phyloP scores from a whole-genome alignment of 2,888 invertebrate species.

The Aethes cnicana region DNA sequence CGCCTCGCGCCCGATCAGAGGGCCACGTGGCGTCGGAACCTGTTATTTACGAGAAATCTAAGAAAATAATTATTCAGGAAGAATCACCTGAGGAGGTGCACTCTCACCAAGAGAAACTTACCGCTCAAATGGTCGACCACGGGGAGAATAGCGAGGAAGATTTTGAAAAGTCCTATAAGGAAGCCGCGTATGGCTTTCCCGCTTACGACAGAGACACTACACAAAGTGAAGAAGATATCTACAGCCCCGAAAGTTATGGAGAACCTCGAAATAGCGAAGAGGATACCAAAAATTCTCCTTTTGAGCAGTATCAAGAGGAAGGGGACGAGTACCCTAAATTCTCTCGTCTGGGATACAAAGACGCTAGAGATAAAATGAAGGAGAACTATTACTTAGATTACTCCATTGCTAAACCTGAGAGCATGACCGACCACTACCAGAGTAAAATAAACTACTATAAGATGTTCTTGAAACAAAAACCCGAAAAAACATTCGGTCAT shows the following conservation, averaged over 20 bases:
- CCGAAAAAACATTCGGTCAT: constrained; percentile 49
- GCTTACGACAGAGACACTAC: constrained; percentile 53
- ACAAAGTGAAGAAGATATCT: constrained; percentile 63
- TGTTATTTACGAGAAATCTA: constrained; percentile 60
- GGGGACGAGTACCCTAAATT: constrained; percentile 63
- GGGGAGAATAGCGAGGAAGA: constrained; percentile 72
- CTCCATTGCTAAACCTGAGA: constrained; percentile 63
- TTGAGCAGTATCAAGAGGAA: constrained; percentile 63
- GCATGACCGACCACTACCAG: constrained; percentile 55
- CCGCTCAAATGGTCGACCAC: constrained; percentile 55
- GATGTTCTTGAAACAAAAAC: constrained; percentile 60
- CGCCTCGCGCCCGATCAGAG: constrained; percentile 34
- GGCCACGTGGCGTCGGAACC: constrained; percentile 41
- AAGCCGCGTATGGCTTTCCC: constrained; percentile 71
- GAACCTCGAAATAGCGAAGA: constrained; percentile 50
- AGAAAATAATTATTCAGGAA: constrained; percentile 60
- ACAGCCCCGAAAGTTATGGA: constrained; percentile 62
- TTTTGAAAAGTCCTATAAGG: constrained; percentile 72
- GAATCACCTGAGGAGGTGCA: constrained; percentile 61
- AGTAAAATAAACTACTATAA: constrained; percentile 68
- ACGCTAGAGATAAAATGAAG: constrained; percentile 61
- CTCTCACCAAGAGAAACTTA: constrained; percentile 54
- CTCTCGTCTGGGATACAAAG: constrained; percentile 61
- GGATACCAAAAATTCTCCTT: constrained; percentile 52
- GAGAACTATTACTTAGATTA: constrained; percentile 67